Conservation (phyloP, 2,113 vertebrate species). For the Rutilus rutilus region DNA sequence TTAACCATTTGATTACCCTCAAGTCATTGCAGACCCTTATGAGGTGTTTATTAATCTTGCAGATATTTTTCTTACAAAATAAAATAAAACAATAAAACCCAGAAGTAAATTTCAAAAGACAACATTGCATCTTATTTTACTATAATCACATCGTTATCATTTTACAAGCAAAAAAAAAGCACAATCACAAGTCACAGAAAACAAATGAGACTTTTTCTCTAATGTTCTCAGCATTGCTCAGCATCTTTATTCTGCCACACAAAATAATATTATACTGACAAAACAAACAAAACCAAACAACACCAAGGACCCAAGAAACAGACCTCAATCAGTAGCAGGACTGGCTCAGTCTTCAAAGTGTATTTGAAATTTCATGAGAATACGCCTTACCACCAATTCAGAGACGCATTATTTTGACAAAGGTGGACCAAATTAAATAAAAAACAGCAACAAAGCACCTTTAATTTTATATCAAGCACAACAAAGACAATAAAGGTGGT, state of each 20-base stretch:
- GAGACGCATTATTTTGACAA: conserved; percentile 9
- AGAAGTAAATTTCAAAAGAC: background rate
- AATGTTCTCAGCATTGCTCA: background rate
- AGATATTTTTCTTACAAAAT: conserved; percentile 29
- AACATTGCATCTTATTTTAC: background rate
- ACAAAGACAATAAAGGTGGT: too few species aligned
- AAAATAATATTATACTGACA: background rate
- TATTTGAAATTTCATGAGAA: conserved; percentile 2
- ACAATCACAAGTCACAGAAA: background rate
- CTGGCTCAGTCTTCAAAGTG: background rate
- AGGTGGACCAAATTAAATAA: background rate
- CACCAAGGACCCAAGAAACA: background rate
- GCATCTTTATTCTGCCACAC: conserved; percentile 12
- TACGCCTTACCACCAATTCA: background rate
- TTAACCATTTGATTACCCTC: background rate
- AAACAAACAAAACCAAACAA: conserved; percentile 24
- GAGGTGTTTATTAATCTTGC: background rate
- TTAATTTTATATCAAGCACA: too few species aligned
- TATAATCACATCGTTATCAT: background rate
- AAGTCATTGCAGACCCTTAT: background rate
- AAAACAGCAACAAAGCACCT: background rate
- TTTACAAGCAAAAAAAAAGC: background rate
- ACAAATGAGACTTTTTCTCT: background rate
- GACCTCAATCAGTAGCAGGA: background rate
- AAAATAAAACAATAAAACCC: conserved; percentile 16